Evolutionary conservation across 2,888 invertebrate genomes (phyloP).

Genomic region (Phyllotreta striolata): DNA sequence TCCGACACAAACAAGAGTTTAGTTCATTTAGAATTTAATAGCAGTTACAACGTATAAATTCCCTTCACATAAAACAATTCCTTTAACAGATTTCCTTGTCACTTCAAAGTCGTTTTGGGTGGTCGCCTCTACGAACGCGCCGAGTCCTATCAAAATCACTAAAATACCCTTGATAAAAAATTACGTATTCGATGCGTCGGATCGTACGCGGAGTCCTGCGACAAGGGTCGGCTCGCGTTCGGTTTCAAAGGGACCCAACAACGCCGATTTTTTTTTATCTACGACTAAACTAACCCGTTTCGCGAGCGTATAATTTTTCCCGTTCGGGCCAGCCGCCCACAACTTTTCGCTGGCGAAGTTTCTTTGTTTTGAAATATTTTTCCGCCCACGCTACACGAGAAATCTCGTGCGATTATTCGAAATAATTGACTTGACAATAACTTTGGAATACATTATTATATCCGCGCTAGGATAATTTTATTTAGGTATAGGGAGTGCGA

Average conservation of each 20-base stretch:
- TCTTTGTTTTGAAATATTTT: conserved; percentile 26
- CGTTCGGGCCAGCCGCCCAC: conserved; percentile 14
- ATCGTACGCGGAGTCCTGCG: not conserved
- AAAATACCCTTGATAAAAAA: conserved; percentile 8
- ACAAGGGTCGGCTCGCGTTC: conserved; percentile 3
- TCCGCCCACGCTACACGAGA: conserved; percentile 24
- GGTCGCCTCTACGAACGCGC: no score
- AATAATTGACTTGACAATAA: conserved; percentile 29
- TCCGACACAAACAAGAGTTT: no score
- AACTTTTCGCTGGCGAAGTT: conserved; percentile 14
- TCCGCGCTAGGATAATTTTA: conserved; percentile 18
- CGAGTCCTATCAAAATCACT: not conserved
- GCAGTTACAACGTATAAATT: no score
- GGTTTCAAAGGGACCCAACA: not conserved
- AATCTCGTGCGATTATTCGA: conserved; percentile 22
- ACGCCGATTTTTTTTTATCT: conserved; percentile 9
- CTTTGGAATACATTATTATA: conserved; percentile 27
- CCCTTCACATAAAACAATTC: no score
- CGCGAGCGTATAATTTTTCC: conserved; percentile 23
- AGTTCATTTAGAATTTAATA: no score
- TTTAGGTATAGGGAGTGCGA: conserved; percentile 8
- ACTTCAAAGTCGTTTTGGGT: no score
- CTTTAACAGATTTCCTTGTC: no score
- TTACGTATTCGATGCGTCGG: not conserved
- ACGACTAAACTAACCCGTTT: conserved; percentile 14